Conservation (phyloP, 2,888 invertebrate species). For the Candidula unifasciata region DNA sequence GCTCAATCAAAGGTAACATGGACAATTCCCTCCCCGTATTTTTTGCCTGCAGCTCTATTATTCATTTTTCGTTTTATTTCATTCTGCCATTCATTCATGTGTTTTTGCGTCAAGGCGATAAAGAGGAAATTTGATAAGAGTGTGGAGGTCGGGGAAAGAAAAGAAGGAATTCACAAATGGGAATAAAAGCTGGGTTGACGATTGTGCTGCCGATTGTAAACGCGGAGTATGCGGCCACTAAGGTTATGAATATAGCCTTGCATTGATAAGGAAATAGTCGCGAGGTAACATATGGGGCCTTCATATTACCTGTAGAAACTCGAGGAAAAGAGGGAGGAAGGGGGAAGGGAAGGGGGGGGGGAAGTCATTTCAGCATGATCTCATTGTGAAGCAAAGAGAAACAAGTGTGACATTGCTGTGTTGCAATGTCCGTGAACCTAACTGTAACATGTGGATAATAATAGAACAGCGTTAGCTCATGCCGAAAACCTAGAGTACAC, state of each 20-base stretch:
- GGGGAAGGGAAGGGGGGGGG: too few relatives aligned
- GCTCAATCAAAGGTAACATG: background rate
- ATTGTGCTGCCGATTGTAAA: background rate
- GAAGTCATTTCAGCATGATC: background rate
- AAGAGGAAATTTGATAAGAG: constrained; percentile 13
- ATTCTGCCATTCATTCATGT: constrained; percentile 13
- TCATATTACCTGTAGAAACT: background rate
- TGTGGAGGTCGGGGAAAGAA: background rate
- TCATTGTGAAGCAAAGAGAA: constrained; percentile 11
- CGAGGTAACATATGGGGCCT: constrained; percentile 35
- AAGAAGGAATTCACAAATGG: constrained; percentile 14
- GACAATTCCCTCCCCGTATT: background rate
- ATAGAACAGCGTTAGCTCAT: background rate
- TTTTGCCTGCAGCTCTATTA: background rate
- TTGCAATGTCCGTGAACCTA: constrained; percentile 10
- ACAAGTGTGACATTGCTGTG: constrained; percentile 1
- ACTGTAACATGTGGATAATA: background rate
- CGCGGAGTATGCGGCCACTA: background rate
- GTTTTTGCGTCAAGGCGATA: constrained; percentile 2
- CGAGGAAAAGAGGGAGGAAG: background rate
- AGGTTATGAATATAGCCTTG: constrained; percentile 3
- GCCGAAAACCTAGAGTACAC: background rate
- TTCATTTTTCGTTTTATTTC: constrained; percentile 1
- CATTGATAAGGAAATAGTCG: constrained; percentile 10
- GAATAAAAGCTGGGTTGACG: constrained; percentile 9